phyloP scores from a whole-genome alignment of 2,797 vertebrate genomes.

The Squalus acanthias region DNA sequence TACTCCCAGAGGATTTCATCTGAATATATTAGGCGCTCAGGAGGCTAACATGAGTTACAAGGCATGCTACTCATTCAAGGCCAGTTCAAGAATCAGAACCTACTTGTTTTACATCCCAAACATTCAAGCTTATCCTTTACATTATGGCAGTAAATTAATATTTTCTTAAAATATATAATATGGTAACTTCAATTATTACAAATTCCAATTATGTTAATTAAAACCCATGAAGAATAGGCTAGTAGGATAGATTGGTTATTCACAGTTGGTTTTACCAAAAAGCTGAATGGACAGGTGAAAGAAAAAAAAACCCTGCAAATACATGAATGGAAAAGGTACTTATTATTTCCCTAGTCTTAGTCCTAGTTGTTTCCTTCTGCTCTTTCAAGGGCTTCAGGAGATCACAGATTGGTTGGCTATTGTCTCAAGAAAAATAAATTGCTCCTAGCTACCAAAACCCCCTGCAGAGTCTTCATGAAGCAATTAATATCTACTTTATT shows the following conservation, averaged over 20 bases:
- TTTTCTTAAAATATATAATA: background rate
- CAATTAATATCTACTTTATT: background rate
- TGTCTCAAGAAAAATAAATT: background rate
- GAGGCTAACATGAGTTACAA: background rate
- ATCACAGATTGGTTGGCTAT: background rate
- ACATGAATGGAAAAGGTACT: background rate
- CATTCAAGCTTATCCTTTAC: background rate
- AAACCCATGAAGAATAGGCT: background rate
- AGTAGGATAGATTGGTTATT: background rate
- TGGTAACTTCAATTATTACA: background rate
- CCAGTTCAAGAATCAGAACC: background rate
- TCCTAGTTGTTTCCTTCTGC: background rate
- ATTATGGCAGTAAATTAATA: background rate
- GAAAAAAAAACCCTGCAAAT: background rate
- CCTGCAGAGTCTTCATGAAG: background rate
- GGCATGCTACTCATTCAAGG: background rate
- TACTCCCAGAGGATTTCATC: background rate
- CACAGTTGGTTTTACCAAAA: background rate
- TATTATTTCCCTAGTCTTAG: background rate
- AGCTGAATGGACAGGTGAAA: background rate
- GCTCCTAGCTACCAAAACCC: background rate
- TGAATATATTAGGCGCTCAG: background rate
- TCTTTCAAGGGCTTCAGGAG: background rate
- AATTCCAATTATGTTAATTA: background rate
- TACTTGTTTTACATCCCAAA: background rate